phyloP scores from a whole-genome alignment of 2,797 vertebrate genomes.

The Podarcis lilfordi region DNA sequence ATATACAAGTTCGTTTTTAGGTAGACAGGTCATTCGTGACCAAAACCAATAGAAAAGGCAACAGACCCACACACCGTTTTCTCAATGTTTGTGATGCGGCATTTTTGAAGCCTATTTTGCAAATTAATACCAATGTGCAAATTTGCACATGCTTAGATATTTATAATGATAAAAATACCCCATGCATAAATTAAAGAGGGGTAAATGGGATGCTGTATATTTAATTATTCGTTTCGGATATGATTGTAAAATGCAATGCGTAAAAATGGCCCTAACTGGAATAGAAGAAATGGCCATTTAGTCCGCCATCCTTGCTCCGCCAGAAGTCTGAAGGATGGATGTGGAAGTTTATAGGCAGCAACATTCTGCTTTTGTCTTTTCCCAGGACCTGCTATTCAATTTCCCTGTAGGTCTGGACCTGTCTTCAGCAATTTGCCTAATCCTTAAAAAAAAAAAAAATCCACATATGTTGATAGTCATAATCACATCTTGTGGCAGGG shows the following conservation, averaged over 20 bases:
- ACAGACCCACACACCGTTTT: neutral
- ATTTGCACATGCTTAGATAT: neutral
- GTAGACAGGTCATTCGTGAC: neutral
- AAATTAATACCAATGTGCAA: neutral
- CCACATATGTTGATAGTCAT: too few species aligned
- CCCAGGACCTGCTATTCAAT: too few species aligned
- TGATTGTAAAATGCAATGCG: neutral
- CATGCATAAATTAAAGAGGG: neutral
- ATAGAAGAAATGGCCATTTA: neutral
- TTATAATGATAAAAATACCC: neutral
- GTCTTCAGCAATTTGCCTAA: too few species aligned
- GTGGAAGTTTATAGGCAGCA: neutral
- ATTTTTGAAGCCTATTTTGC: neutral
- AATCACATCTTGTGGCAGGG: too few species aligned
- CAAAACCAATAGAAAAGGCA: neutral
- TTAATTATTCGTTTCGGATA: neutral
- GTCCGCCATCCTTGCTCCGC: neutral
- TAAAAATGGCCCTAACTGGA: neutral
- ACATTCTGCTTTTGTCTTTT: too few species aligned
- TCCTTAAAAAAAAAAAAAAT: too few species aligned
- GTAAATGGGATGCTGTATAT: neutral
- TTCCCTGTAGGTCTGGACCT: too few species aligned
- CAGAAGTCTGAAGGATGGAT: neutral
- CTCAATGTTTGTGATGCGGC: neutral
- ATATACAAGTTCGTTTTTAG: neutral